Base-by-base conservation (phyloP, 2,113 vertebrate species). In the Varanus salvator region DNA sequence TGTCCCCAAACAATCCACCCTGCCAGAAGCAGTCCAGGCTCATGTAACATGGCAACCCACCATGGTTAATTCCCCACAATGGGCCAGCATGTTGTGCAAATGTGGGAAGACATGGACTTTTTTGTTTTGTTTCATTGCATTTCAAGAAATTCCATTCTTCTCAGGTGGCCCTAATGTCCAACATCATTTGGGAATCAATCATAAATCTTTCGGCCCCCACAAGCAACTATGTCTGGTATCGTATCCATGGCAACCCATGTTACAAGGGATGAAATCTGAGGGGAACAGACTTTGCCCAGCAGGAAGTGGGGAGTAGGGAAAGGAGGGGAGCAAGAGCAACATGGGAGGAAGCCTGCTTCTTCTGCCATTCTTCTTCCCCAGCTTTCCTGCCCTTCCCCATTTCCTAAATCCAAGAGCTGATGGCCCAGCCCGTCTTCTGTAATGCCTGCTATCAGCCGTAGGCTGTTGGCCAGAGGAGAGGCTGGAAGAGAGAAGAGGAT, bases 201-300 rank as follows among this genome's bases (percentile, higher is more conserved):
- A 95, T 94, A 95, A 96, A 96, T 96, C 93, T 89, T 84, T 89
- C 82, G 83, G 84, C 90, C 91, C 91, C 76, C 90, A 93, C 93
- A 88, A 95, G 90, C 91, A 93, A 86, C 34, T 19, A 8, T n/a
- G 84, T 93, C 95, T 94, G 87, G 87, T 90, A 71, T 88, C 68
- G 92, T 96, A 96, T 92, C 96, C 96, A 96, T 96, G 89, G 94
- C 93, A 97, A 97, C 95, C 48, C 81, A 31, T 29, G 90, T 78
- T 95, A 93, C 89, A 90, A 96, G 94, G 95, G 93, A 95, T 95
- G 94, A 97, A 95, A 96, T 92, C 85, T 89, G 93, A 94, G 94
- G 89, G 89, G 92, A 92, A 89, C 77, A 88, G 86, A 76, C 88
- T 93, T 75, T 8, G 21, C 69, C 1, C 71, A 89, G 93, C 87